Conservation (phyloP, 2,797 vertebrate species). For the Ciconia nigra region DNA sequence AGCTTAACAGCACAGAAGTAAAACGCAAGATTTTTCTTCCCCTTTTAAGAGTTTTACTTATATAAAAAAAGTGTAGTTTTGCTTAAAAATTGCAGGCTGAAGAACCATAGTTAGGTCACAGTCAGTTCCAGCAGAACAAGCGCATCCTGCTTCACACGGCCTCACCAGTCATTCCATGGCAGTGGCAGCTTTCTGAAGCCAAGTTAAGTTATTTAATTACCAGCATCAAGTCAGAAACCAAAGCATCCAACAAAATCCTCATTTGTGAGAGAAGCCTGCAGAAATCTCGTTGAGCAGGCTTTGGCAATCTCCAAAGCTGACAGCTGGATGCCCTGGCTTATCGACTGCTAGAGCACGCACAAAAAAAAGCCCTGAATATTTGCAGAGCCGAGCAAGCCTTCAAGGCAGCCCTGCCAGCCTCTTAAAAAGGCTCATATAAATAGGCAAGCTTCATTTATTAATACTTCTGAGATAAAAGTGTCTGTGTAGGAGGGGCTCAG, state of each 20-base stretch:
- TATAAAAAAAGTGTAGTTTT: neutral
- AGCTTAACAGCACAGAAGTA: neutral
- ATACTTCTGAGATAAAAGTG: conserved; percentile 40
- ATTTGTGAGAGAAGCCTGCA: neutral
- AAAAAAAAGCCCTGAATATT: neutral
- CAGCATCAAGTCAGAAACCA: conserved; percentile 40
- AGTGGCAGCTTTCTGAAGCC: conserved; percentile 23
- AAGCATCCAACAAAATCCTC: conserved; percentile 37
- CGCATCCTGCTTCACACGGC: neutral
- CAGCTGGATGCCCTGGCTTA: conserved; percentile 62
- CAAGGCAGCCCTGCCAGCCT: neutral
- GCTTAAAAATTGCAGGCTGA: neutral
- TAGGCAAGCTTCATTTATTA: conserved; percentile 31
- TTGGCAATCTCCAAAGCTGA: conserved; percentile 48
- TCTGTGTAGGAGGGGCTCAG: neutral
- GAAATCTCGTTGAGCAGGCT: conserved; percentile 53
- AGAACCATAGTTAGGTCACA: neutral
- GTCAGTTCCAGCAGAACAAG: conserved; percentile 20
- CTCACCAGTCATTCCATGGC: neutral
- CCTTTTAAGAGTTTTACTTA: neutral
- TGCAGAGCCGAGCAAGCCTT: conserved; percentile 23
- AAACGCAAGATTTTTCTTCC: neutral
- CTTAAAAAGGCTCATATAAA: conserved; percentile 28
- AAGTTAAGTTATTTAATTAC: conserved; percentile 41
- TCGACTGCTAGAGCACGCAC: neutral